Conservation (phyloP, 2,797 vertebrate species). For the Gambelia wislizenii region DNA sequence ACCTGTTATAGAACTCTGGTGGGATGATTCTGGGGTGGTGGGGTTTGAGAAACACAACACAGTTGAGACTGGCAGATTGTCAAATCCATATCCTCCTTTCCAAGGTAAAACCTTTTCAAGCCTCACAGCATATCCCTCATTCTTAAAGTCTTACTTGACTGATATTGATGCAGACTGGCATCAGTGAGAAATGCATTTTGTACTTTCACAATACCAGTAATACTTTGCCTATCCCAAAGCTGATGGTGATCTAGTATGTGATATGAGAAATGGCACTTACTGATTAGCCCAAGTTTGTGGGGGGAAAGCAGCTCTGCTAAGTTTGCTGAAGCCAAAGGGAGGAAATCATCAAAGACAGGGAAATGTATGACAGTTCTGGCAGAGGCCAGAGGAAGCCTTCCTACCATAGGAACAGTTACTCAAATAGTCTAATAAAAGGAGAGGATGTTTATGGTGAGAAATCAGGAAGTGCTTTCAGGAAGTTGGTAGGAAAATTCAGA, state of each 20-base stretch:
- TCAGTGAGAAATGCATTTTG: background rate
- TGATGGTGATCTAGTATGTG: background rate
- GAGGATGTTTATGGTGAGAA: constrained; percentile 74
- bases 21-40: background rate
- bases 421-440: constrained; percentile 62
- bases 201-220: background rate
- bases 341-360: constrained; percentile 58
- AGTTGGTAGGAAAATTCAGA: constrained; percentile 63
- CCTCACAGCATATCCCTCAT: background rate
- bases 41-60: background rate
- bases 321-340: background rate
- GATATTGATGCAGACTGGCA: background rate
- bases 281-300: background rate
- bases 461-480: constrained; percentile 62
- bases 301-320: constrained; percentile 14
- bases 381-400: constrained; percentile 8
- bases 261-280: background rate
- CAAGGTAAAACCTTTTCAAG: background rate
- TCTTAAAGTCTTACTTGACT: background rate
- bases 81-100: background rate
- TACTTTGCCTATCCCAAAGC: background rate
- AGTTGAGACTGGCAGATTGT: background rate
- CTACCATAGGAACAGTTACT: background rate
- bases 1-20: background rate
- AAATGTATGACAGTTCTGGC: constrained; percentile 51